Evolutionary conservation across 2,797 vertebrate genomes (phyloP).

Genomic region (Rhabdophis nuchalis): DNA sequence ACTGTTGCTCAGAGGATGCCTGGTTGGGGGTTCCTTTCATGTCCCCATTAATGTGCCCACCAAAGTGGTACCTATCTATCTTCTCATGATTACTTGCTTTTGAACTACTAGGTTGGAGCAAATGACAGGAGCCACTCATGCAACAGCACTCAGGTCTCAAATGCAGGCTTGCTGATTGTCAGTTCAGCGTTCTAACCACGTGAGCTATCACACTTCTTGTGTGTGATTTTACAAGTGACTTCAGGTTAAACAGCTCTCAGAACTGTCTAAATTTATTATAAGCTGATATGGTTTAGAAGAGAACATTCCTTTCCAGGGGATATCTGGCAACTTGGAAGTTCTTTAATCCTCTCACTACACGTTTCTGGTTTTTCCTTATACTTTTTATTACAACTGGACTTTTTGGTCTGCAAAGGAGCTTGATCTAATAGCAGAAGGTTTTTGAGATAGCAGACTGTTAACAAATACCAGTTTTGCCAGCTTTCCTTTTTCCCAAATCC

Average conservation of each 20-base stretch:
- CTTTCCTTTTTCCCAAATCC: not conserved
- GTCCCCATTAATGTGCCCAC: not conserved
- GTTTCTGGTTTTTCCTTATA: not conserved
- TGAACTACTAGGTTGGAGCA: not conserved
- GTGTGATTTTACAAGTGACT: not conserved
- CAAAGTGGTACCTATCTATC: not conserved
- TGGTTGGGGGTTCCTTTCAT: not conserved
- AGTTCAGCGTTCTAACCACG: accelerated
- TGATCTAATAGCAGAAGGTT: not conserved
- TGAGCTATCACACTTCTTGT: not conserved
- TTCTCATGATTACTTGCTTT: not conserved
- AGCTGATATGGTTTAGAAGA: not conserved
- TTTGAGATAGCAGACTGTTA: not conserved
- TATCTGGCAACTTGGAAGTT: not conserved
- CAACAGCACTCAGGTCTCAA: not conserved
- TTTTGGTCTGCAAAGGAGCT: not conserved
- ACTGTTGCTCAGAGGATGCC: not conserved
- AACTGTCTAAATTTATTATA: not conserved
- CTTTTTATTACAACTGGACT: not conserved
- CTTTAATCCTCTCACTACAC: not conserved
- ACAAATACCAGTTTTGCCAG: not conserved
- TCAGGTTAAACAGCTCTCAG: not conserved
- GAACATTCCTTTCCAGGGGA: not conserved
- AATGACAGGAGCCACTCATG: not conserved
- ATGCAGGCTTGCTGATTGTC: not conserved